These are phyloP conservation scores for Tenthredo scrophulariae DNA, from an alignment of 2,888 invertebrate genomes.

Conservation along the genomic window DNA sequence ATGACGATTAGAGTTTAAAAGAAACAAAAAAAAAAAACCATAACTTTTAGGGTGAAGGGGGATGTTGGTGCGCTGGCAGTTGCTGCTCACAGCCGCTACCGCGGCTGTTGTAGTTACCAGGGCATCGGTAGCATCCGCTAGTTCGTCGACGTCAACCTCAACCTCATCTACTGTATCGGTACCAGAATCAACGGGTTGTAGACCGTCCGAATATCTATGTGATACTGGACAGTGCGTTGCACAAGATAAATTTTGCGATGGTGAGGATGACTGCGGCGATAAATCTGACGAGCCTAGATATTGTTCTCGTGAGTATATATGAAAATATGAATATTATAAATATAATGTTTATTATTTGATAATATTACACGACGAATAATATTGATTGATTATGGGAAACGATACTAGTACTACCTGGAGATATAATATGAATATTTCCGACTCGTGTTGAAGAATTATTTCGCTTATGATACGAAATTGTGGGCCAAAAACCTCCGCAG, in stretches of 20 bases:
- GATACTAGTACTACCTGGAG: too few species aligned
- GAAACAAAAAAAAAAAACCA: too few species aligned
- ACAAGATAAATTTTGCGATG: conserved; percentile 88
- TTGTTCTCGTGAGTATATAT: conserved; percentile 87
- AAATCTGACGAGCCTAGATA: conserved; percentile 88
- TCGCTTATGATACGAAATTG: neutral
- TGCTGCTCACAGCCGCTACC: conserved; percentile 76
- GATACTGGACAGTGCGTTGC: conserved; percentile 83
- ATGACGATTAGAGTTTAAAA: neutral
- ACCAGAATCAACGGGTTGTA: conserved; percentile 63
- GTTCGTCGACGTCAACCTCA: conserved; percentile 61
- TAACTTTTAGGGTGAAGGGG: conserved; percentile 72
- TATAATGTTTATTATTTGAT: too few species aligned
- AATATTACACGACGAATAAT: too few species aligned
- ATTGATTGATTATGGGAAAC: neutral
- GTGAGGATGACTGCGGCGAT: conserved; percentile 88
- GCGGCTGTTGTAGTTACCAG: conserved; percentile 69
- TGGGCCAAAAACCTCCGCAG: neutral
- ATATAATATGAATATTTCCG: neutral
- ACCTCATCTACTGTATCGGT: conserved; percentile 55
- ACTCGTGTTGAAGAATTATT: neutral
- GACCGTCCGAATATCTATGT: conserved; percentile 80
- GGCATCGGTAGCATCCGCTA: conserved; percentile 70
- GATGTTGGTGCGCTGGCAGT: conserved; percentile 77
- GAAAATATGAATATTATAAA: too few species aligned